Conservation (phyloP, 2,113 vertebrate genomes). For the Saccopteryx bilineata region DNA sequence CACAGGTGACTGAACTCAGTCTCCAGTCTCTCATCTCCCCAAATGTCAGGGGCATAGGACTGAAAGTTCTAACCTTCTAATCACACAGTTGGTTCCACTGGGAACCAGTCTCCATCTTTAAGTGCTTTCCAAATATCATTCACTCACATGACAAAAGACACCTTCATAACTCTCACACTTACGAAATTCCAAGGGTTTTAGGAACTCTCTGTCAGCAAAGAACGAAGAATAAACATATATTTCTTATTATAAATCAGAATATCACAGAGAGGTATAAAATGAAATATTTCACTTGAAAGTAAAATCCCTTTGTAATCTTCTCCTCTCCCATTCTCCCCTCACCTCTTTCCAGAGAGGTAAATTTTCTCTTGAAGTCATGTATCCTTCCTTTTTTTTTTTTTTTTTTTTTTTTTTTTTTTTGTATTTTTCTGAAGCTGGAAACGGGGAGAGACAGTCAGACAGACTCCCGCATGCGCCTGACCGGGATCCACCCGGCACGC, state of each 20-base stretch:
- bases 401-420: no score
- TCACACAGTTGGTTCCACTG: background rate
- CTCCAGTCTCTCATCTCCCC: background rate
- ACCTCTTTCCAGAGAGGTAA: background rate
- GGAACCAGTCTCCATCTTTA: background rate
- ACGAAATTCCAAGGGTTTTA: slow-evolving; percentile 18
- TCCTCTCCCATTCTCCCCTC: background rate
- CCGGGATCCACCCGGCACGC: no score
- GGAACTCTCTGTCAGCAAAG: background rate
- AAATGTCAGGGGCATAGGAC: background rate
- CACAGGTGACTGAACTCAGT: background rate
- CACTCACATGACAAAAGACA: background rate
- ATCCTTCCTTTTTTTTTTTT: background rate
- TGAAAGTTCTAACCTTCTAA: background rate
- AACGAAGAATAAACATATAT: background rate
- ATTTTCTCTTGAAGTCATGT: background rate
- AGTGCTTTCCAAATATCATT: background rate
- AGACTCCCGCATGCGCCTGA: no score
- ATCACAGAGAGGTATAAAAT: background rate
- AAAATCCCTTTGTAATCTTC: background rate
- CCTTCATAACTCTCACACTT: background rate
- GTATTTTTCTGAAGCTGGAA: no score
- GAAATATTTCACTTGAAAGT: slow-evolving; percentile 32
- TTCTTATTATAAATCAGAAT: slow-evolving; percentile 10
- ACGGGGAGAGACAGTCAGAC: no score